Evolutionary conservation across 2,113 vertebrate genomes (phyloP), one percentile per base, ranked within the genome.

Genomic region (Stictonetta naevosa): DNA sequence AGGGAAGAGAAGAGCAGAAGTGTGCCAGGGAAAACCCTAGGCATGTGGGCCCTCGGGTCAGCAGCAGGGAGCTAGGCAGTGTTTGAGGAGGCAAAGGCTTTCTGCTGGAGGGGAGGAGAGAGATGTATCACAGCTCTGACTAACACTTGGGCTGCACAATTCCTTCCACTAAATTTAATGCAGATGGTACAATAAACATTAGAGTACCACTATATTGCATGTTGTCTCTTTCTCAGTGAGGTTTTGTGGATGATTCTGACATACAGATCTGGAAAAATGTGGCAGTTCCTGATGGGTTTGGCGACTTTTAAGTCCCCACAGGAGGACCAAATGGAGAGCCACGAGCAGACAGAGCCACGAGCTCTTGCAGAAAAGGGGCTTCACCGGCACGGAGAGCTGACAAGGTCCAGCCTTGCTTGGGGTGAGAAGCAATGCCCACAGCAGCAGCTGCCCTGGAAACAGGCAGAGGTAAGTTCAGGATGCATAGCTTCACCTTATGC

Each of bases 211-310:
- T 95, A 94, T 90, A 95, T 93, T 93, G 72, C 90, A 86, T 53
- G 84, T 88, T 93, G 93, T 96, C 86, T 94, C 94, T 42, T 95
- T 96, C 95, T 95, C 92, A 64, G 62, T 83, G 94, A 96, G 94
- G 90, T 92, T 97, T 93, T 95, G 63, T 91, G 93, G 73, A 91
- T 92, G 90, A 94, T 97, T 97, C 88, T 95, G 78, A 95, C 91
- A 68, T 64, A 53, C 44, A 56, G 73, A 90, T 75, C 79, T 22
- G 68, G 86, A 76, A 88, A 96, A 93, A 86, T 3, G 28, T 53
- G 79, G 73, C 50, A 71, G 59, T 83, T 95, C 88, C 76, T 6
- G 0, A 63, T 66, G 64, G 44, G 33, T 80, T 92, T 93, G 86
- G 86, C 2, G 0, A 96, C 55, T 63, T 92, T 94, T 77, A 73